Conservation (phyloP, 2,113 vertebrate species). For the Notechis scutatus region DNA sequence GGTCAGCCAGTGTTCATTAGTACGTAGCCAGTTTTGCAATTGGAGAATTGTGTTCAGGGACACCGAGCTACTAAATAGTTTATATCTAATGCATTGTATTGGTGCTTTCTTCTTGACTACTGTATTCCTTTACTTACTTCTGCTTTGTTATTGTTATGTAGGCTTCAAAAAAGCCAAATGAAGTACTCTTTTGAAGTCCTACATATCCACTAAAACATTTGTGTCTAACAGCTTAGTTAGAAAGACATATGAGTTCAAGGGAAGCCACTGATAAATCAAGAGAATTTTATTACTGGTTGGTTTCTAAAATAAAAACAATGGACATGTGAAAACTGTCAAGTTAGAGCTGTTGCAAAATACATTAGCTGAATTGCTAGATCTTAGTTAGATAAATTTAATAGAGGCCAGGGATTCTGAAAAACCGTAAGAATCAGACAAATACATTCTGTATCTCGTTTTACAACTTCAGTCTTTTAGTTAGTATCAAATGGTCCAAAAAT, state of each 20-base stretch:
- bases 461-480: neutral
- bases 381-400: neutral
- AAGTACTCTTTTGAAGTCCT: neutral
- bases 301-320: neutral
- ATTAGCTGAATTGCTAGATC: neutral
- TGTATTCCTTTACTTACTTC: constrained; percentile 3
- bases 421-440: neutral
- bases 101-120: neutral
- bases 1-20: constrained; percentile 80
- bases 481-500: too few species aligned
- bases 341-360: neutral
- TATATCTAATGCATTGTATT: neutral
- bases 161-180: neutral
- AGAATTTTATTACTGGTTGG: neutral
- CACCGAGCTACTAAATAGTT: constrained; percentile 13
- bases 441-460: neutral
- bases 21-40: constrained; percentile 62
- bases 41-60: neutral
- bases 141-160: neutral
- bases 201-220: neutral
- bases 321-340: neutral
- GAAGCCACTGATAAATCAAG: neutral
- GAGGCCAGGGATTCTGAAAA: neutral
- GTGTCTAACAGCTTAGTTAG: neutral
- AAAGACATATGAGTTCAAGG: neutral